Evolutionary conservation across 2,888 invertebrate species (phyloP), one percentile per base, ranked within the genome.

Genomic region (Drosophila lacicola): DNA sequence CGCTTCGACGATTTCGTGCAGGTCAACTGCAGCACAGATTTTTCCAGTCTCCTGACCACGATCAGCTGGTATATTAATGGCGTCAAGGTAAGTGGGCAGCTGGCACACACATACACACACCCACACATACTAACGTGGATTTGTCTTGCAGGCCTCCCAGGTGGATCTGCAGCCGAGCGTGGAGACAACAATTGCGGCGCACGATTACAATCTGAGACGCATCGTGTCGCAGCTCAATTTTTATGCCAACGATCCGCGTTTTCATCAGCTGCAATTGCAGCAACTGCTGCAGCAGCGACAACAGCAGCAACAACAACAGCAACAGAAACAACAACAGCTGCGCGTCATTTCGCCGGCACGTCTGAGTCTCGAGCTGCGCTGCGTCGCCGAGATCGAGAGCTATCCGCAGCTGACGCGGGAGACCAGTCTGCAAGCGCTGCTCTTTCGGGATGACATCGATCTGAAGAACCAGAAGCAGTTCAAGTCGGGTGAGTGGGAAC

Each of bases 1-100:
- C 85, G 78, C 17, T 74, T 90, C 21, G 90, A 91, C 78, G 92
- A 92, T 68, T 90, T 90, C 61, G 89, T 92, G 47, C 81, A 85
- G 61, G 91, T 91, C 51, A 92, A 92, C 69, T 92, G 92, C 67
- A 90, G 90, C 71, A 90, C 92, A 6, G 92, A 92, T 66, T 91
- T 89, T 65, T 90, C 92, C 21, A 92, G 90, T 72, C 89, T 91
- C 19, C 77, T 89, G 55, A 90, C 91, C 33, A 80, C 77, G 17
- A 76, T 92, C 11, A 86, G 85, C 13, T 92, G 92, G 92, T 91
- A 88, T 49, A 90, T 92, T 46, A 92, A 92, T 74, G 90, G 88
- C 39, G 76, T 89, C 13, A 83, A 89, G 90, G 92, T 92, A 66
- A 53, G 72, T 62, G 9, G 14, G 13, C 4, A n/a, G 9, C 8